Evolutionary conservation across 2,113 vertebrate species (phyloP).

Genomic region (Gallinago media): DNA sequence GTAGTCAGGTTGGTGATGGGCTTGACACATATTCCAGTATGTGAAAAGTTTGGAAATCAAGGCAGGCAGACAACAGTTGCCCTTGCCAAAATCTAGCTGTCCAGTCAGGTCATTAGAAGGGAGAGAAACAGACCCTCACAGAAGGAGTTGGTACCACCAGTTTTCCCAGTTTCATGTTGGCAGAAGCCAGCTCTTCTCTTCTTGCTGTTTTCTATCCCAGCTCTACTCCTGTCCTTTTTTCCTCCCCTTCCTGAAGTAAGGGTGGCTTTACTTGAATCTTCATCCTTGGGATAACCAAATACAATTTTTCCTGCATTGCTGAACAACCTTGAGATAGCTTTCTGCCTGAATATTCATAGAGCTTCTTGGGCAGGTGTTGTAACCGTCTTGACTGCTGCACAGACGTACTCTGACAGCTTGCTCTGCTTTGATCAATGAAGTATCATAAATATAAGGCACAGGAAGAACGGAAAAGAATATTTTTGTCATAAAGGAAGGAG

Average conservation of each 20-base stretch:
- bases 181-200: not conserved
- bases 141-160: not conserved
- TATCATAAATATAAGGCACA: not conserved
- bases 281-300: not conserved
- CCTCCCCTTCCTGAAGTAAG: not conserved
- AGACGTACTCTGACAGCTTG: not conserved
- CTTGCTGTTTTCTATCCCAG: not conserved
- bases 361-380: not conserved
- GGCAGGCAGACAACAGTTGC: not conserved
- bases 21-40: not conserved
- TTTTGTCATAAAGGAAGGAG: not conserved
- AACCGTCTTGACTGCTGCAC: not conserved
- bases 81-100: not conserved
- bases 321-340: not conserved
- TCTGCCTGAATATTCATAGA: not conserved
- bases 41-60: not conserved
- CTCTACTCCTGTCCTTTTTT: not conserved
- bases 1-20: not conserved
- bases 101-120: not conserved
- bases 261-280: not conserved
- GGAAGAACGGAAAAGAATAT: not conserved
- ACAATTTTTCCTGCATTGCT: not conserved
- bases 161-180: not conserved
- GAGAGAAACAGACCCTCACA: not conserved
- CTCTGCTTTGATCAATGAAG: constrained; percentile 33